Evolutionary conservation across 2,888 invertebrate species (phyloP), one percentile per base, ranked within the genome.

Genomic region (Salticus scenicus): DNA sequence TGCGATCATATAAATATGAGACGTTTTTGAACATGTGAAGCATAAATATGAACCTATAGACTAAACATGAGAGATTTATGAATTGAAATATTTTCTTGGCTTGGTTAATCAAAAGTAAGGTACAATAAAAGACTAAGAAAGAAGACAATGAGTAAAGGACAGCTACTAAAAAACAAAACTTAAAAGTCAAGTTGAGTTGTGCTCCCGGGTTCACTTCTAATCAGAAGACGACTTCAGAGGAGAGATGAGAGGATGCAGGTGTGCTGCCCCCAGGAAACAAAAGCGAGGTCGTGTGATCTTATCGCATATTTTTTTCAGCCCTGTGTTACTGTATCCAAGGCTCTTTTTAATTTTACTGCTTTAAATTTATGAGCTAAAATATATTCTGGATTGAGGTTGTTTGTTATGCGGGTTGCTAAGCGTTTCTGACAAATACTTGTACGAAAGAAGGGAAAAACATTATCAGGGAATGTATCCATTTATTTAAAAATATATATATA

Each of bases 221-320:
- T 24, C 57, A 1, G 4, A 24, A 20, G 24, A 57, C 57, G 24
- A 37, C 42, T 24, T 10, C 28, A 24, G 31, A 31, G 64, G 42
- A 63, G 71, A 63, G 27, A 27, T 10, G 33, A 80, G 79, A 31
- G 79, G 79, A 67, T 33, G 47, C 79, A 80, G 79, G 79, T 79
- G 79, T 79, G 27, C 66, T 4, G 5, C 14, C 79, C 79, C 42
- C 47, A 28, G 31, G 24, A 20, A 28, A 51, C 0, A 7, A 42
- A 57, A 30, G 42, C 71, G 63, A 78, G 67, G 78, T 24, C 33
- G 31, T 2, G 28, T 41, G 64, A 71, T 70, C 71, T 78, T 71
- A 64, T 78, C 64, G 30, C 42, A 2, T 47, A 12, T 47, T 5
- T 17, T 17, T 47, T 47, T 47, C 24, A 5, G 4, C 17, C 10